Conservation (phyloP, 2,888 invertebrate genomes). For the Xiphydria camelus region DNA sequence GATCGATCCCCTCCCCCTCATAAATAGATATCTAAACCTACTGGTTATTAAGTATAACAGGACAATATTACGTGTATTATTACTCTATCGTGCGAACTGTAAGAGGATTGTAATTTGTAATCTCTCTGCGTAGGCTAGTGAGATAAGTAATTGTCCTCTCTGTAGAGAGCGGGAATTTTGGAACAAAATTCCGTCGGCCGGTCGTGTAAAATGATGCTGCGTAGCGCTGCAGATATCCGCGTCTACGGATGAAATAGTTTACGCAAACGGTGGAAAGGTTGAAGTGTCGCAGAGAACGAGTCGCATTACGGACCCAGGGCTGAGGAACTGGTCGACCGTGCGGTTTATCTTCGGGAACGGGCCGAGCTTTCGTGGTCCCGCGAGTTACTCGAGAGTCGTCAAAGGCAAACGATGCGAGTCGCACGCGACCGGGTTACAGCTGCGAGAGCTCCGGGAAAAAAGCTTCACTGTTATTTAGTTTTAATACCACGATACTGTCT, state of each 20-base stretch:
- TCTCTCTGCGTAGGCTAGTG: conserved; percentile 21
- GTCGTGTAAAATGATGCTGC: too few species aligned
- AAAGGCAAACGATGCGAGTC: too few species aligned
- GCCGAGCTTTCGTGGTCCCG: too few species aligned
- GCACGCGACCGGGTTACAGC: too few species aligned
- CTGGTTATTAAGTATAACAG: conserved; percentile 43
- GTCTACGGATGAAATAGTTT: too few species aligned
- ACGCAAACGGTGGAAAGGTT: too few species aligned
- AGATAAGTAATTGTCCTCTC: conserved; percentile 11
- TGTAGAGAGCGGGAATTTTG: conserved; percentile 6
- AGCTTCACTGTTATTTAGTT: conserved; percentile 18
- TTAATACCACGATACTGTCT: conserved; percentile 15
- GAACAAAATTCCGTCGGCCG: background rate
- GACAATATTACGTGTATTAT: conserved; percentile 45
- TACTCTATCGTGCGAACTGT: conserved; percentile 4
- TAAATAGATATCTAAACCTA: conserved; percentile 36
- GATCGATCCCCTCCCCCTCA: too few species aligned
- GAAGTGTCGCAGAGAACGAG: too few species aligned
- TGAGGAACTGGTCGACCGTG: too few species aligned
- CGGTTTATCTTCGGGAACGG: background rate
- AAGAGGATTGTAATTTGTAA: conserved; percentile 2
- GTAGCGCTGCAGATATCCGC: too few species aligned
- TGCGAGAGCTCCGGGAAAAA: conserved; percentile 12
- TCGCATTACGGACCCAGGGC: too few species aligned
- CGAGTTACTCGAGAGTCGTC: too few species aligned